Evolutionary conservation across 2,113 vertebrate genomes (phyloP), one percentile per base, ranked within the genome.

Genomic region (Chionis minor): DNA sequence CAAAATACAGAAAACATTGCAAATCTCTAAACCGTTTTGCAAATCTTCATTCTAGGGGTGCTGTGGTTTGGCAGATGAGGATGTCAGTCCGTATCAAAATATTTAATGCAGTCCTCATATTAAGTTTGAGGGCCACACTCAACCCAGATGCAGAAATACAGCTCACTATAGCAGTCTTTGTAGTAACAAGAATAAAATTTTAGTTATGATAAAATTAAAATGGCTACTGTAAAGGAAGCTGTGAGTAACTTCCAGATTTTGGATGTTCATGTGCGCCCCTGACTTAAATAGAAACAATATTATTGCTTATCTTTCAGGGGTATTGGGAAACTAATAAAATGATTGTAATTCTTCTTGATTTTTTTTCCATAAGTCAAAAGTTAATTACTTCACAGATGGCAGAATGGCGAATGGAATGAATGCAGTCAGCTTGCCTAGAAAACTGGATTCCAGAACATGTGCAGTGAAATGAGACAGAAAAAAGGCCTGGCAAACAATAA

Each of bases 371-470:
- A 97, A 98, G 98, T 98, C 98, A 98, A 95, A 98, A 98, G 98
- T 98, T 99, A 98, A 99, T 99, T 98, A 98, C 96, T 87, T 96
- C 98, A 98, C 98, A 99, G 98, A 98, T 98, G 98, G 98, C 88
- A 96, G 98, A 97, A 96, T 86, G 92, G 92, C 30, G 20, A 96
- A 89, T 82, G 62, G 86, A 96, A 95, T 54, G 26, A 91, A 93
- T 81, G 89, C 87, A 92, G 92, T 94, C 93, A 80, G 95, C 86
- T 84, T 97, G 94, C 91, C 95, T 96, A 93, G 88, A 94, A 98
- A 96, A 97, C 97, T 93, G 72, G 72, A 96, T 97, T 94, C 71
- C 87, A 97, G 92, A 94, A 88, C 94, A 97, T 94, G 92, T 93
- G 92, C 83, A 86, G 91, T 86, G 94, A 98, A 97, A 96, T 96